These are phyloP conservation scores for Leucoraja erinaceus DNA, from an alignment of 2,113 vertebrate species.

Conservation along the genomic window DNA sequence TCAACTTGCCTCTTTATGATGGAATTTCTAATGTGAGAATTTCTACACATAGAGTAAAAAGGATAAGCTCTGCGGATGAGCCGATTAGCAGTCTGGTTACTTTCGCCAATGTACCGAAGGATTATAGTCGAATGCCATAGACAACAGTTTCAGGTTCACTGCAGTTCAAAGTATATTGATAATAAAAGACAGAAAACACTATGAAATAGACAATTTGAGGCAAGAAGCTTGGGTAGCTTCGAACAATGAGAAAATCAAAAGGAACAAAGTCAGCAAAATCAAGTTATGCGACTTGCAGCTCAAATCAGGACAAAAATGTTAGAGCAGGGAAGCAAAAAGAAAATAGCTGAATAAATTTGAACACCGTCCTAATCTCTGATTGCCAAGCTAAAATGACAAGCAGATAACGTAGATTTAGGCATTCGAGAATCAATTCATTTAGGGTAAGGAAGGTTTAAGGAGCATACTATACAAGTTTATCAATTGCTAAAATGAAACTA, in stretches of 20 bases:
- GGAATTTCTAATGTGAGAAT: background rate
- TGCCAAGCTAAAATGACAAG: background rate
- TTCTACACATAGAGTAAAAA: background rate
- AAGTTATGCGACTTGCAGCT: background rate
- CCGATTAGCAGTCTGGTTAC: background rate
- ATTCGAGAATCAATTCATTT: background rate
- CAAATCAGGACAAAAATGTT: background rate
- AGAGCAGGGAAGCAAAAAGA: background rate
- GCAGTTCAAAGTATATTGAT: background rate
- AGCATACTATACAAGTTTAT: background rate
- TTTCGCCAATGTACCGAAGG: background rate
- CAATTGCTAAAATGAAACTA: background rate
- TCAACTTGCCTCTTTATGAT: background rate
- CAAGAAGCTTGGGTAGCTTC: background rate
- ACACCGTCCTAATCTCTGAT: background rate
- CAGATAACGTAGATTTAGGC: background rate
- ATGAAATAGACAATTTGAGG: background rate
- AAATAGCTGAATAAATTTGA: background rate
- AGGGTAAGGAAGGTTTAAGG: background rate
- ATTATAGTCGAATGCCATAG: background rate
- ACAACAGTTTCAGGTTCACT: background rate
- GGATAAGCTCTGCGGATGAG: background rate
- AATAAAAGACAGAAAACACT: background rate
- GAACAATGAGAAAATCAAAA: background rate
- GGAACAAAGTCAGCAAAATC: background rate